A percentile compares a stretch with the other conserved stretches of the same genome.
These are phyloP conservation scores for Leptopilina myrica DNA, from an alignment of 2,888 invertebrate genomes.

Conservation along the genomic window DNA sequence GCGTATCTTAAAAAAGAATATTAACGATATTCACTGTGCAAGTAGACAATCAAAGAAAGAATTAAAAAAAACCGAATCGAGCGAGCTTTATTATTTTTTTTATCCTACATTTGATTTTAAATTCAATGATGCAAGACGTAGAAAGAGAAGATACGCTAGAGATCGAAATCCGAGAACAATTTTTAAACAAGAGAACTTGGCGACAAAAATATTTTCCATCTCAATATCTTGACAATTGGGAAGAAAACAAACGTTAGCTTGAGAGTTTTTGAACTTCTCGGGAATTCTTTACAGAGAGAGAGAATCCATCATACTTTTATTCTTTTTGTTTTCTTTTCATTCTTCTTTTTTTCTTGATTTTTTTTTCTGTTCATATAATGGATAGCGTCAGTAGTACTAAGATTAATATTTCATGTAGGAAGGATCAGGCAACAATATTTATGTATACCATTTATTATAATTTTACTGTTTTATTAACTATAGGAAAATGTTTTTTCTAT, in stretches of 20 bases:
- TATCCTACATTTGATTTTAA: background rate
- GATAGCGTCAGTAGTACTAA: no score
- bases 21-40: background rate
- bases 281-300: background rate
- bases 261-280: conserved; percentile 13
- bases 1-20: background rate
- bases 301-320: background rate
- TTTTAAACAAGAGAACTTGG: background rate
- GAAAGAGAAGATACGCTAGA: background rate
- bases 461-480: no score
- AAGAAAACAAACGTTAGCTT: conserved; percentile 45
- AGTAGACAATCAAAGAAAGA: background rate
- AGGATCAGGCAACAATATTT: no score
- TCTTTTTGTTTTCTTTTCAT: background rate
- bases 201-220: conserved; percentile 50
- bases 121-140: conserved; percentile 9
- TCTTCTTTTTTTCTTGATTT: background rate
- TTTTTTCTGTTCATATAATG: conserved; percentile 2
- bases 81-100: background rate
- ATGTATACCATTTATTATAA: no score
- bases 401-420: no score
- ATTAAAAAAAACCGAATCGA: background rate
- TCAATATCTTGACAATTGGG: conserved; percentile 39
- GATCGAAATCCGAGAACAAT: conserved; percentile 18
- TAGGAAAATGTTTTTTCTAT: no score